Evolutionary conservation across 2,888 invertebrate genomes (phyloP).

Genomic region (Clepsis dumicolana): DNA sequence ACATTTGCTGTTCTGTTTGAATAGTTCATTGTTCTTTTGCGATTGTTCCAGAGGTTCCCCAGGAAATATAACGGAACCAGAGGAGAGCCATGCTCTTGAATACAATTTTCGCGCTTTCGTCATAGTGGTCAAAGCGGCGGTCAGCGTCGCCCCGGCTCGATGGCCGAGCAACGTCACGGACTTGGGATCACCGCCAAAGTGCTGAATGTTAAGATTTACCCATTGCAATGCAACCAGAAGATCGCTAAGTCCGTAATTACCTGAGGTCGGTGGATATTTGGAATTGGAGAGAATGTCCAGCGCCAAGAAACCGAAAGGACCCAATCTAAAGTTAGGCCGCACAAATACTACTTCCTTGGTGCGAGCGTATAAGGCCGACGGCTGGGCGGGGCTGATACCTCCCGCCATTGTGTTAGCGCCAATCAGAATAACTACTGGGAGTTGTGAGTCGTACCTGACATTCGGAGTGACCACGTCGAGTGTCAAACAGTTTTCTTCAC

Average conservation of each 20-base stretch:
- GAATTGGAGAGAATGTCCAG: slow-evolving; percentile 89
- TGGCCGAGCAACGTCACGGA: slow-evolving; percentile 94
- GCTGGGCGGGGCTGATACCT: slow-evolving; percentile 90
- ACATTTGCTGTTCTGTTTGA: slow-evolving; percentile 86
- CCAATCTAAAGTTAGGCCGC: slow-evolving; percentile 93
- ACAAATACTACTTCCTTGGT: slow-evolving; percentile 94
- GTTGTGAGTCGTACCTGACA: slow-evolving; percentile 91
- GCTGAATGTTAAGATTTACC: slow-evolving; percentile 92
- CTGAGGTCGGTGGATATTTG: slow-evolving; percentile 91
- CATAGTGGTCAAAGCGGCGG: slow-evolving; percentile 90
- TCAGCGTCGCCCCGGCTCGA: slow-evolving; percentile 93
- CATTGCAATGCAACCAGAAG: slow-evolving; percentile 91
- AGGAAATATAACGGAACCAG: slow-evolving; percentile 91
- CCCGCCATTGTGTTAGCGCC: slow-evolving; percentile 93
- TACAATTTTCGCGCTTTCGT: slow-evolving; percentile 88
- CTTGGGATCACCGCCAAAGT: slow-evolving; percentile 93
- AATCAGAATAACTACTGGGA: slow-evolving; percentile 94
- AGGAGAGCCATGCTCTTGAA: slow-evolving; percentile 92
- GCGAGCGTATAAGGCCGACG: slow-evolving; percentile 91
- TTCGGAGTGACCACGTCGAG: slow-evolving; percentile 94
- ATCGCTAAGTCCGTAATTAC: slow-evolving; percentile 95
- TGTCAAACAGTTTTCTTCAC: slow-evolving; percentile 93
- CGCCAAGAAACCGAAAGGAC: slow-evolving; percentile 93
- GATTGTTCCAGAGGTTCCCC: slow-evolving; percentile 87
- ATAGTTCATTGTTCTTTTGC: slow-evolving; percentile 87